phyloP scores from a whole-genome alignment of 1,140 invertebrate species.

The Delia radicum region DNA sequence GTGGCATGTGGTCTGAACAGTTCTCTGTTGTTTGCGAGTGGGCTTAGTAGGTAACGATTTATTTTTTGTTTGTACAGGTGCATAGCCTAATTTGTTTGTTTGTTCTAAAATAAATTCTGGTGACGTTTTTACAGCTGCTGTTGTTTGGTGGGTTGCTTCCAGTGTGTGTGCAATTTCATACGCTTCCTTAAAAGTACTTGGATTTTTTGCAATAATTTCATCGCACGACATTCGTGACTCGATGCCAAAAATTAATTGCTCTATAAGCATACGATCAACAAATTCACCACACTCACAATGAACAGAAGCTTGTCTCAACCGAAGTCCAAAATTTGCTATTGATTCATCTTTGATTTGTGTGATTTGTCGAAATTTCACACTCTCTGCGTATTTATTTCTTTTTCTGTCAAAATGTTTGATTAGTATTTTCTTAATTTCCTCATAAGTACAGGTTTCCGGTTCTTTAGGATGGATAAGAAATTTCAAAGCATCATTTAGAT shows the following conservation, averaged over 20 bases:
- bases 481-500: not conserved
- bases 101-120: not conserved
- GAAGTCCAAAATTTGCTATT: not conserved
- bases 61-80: not conserved
- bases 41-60: not conserved
- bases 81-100: not conserved
- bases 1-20: not conserved
- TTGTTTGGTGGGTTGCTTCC: not conserved
- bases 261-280: not conserved
- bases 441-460: not conserved
- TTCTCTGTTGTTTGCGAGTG: not conserved
- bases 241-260: conserved; percentile 14
- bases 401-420: not conserved
- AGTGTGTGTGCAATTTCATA: not conserved
- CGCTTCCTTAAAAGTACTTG: not conserved
- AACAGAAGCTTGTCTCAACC: not conserved
- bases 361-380: not conserved
- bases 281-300: conserved; percentile 1
- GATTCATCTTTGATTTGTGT: not conserved
- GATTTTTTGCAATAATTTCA: too few relatives aligned
- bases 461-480: not conserved
- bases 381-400: not conserved
- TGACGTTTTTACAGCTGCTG: not conserved
- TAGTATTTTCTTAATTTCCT: not conserved
- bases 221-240: not conserved